A percentile compares a stretch with the other conserved stretches of the same genome.
Conservation (phyloP, 2,113 vertebrate species). For the Xiphias gladius region DNA sequence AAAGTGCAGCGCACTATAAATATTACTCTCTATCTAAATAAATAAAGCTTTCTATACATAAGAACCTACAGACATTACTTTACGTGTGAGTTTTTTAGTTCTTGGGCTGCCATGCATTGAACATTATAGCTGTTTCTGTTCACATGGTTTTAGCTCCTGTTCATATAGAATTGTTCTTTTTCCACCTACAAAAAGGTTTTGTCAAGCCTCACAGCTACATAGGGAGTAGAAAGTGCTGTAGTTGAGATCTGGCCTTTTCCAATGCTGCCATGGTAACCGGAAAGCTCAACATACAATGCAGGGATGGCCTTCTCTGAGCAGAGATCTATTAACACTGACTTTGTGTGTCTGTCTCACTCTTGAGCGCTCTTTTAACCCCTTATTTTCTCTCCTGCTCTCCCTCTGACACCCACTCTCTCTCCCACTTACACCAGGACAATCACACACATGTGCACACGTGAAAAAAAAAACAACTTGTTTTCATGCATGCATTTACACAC, state of each 20-base stretch:
- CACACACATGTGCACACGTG: not conserved
- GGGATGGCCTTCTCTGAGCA: constrained; percentile 72
- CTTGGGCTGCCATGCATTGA: not conserved
- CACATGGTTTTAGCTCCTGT: not conserved
- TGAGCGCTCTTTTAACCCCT: constrained; percentile 66
- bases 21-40: not conserved
- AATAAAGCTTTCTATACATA: not conserved
- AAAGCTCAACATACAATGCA: constrained; percentile 76
- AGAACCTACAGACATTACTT: not conserved
- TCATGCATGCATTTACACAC: not conserved
- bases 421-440: not conserved
- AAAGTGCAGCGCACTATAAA: not conserved
- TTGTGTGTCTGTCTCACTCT: constrained; percentile 68
- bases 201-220: constrained; percentile 55
- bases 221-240: constrained; percentile 64
- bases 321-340: constrained; percentile 75
- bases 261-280: constrained; percentile 78
- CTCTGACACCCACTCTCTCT: constrained; percentile 5
- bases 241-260: constrained; percentile 68
- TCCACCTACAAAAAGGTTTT: constrained; percentile 54
- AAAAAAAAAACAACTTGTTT: not conserved
- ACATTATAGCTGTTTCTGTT: constrained; percentile 1
- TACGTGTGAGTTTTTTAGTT: not conserved
- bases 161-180: constrained; percentile 51
- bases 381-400: constrained; percentile 37